Percentiles rank a stretch among this genome's conserved stretches.
Conservation (phyloP, 2,797 vertebrate genomes). For the Cetoscarus ocellatus region DNA sequence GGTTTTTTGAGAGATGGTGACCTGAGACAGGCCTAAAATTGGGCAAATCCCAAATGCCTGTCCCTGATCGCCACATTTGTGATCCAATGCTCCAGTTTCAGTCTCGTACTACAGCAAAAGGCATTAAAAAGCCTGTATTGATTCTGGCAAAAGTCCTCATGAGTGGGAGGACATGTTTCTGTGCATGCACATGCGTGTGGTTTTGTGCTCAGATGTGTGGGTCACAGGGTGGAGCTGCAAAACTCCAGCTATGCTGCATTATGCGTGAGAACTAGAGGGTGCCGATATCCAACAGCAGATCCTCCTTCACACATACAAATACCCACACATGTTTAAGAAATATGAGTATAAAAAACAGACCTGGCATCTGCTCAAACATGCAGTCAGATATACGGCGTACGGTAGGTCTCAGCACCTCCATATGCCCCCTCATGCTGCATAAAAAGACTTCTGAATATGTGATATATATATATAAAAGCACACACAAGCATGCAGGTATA, state of each 20-base stretch:
- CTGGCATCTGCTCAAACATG: slow-evolving; percentile 58
- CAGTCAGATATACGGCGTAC: slow-evolving; percentile 42
- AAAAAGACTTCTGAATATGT: slow-evolving; percentile 35
- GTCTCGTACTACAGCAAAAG: slow-evolving; percentile 72
- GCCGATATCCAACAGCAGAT: slow-evolving; percentile 59
- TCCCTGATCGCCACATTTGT: slow-evolving; percentile 62
- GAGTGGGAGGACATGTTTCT: slow-evolving; percentile 70
- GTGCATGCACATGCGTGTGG: slow-evolving; percentile 25
- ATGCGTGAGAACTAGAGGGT: slow-evolving; percentile 48
- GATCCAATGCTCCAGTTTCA: slow-evolving; percentile 71
- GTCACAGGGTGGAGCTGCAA: slow-evolving; percentile 66
- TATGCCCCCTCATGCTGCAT: slow-evolving; percentile 45
- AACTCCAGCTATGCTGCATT: slow-evolving; percentile 25
- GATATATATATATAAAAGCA: slow-evolving; percentile 40
- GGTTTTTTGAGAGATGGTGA: slow-evolving; percentile 17
- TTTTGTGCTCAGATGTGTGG: slow-evolving; percentile 33
- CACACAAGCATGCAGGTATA: slow-evolving; percentile 43
- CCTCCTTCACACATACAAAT: slow-evolving; percentile 56
- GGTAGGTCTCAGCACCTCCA: slow-evolving; percentile 33
- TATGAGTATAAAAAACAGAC: slow-evolving; percentile 3
- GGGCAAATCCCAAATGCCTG: slow-evolving; percentile 49
- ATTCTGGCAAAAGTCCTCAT: slow-evolving; percentile 79
- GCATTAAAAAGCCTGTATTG: slow-evolving; percentile 85
- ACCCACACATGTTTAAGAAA: slow-evolving; percentile 30
- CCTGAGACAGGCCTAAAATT: slow-evolving; percentile 48